phyloP scores from a whole-genome alignment of 2,113 vertebrate genomes.

The Myotis davidii region DNA sequence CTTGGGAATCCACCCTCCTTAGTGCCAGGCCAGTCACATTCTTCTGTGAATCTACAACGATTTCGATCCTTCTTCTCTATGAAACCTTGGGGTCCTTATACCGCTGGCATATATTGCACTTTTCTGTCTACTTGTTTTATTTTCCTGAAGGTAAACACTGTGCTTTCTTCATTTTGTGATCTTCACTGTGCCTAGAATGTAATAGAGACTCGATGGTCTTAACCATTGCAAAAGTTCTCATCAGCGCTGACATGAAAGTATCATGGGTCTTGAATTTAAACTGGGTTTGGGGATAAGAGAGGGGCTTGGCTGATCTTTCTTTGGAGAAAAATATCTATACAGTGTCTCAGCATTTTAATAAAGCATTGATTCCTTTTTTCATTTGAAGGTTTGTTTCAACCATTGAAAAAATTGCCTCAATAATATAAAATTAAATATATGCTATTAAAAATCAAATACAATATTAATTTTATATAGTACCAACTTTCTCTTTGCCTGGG shows the following conservation, averaged over 20 bases:
- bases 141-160: neutral
- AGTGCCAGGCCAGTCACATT: neutral
- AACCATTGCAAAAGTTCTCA: neutral
- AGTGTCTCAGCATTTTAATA: neutral
- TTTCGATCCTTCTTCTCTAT: neutral
- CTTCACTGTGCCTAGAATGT: neutral
- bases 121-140: neutral
- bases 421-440: conserved; percentile 1
- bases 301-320: neutral
- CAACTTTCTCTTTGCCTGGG: neutral
- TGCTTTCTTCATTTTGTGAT: neutral
- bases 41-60: neutral
- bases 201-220: neutral
- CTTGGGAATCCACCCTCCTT: neutral
- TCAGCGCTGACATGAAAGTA: neutral
- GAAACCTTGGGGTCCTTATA: neutral
- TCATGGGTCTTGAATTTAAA: neutral
- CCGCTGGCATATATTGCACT: neutral
- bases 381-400: neutral
- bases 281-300: neutral
- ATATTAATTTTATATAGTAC: neutral
- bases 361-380: neutral
- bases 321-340: neutral
- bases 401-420: neutral
- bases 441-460: neutral